These are phyloP conservation scores for Cheirogaleus major DNA, from an alignment of 2,797 vertebrate genomes.

Conservation along the genomic window DNA sequence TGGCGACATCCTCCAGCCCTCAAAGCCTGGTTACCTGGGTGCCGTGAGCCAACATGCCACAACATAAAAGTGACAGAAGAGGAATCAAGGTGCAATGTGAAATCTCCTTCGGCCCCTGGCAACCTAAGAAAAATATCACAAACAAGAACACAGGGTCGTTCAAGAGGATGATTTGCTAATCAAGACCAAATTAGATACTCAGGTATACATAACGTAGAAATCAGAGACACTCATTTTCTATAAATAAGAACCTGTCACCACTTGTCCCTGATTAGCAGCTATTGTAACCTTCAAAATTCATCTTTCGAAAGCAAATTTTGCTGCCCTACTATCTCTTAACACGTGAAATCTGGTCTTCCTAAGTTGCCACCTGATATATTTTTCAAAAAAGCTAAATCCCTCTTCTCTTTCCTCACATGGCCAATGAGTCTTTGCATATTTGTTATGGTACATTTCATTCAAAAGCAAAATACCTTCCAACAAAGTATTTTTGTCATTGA, in stretches of 20 bases:
- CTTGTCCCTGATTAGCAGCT: slow-evolving; percentile 40
- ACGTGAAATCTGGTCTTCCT: background rate
- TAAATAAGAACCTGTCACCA: background rate
- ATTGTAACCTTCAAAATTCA: background rate
- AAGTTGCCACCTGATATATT: background rate
- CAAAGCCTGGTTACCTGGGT: background rate
- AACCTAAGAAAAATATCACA: background rate
- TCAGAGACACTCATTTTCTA: background rate
- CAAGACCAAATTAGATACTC: background rate
- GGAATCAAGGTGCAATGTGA: background rate
- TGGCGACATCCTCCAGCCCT: background rate
- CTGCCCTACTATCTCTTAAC: background rate
- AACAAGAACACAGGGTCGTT: background rate
- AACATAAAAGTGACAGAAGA: background rate
- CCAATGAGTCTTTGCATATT: background rate
- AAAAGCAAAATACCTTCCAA: background rate
- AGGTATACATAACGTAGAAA: background rate
- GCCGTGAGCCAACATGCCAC: background rate
- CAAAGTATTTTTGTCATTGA: background rate
- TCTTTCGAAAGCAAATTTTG: background rate
- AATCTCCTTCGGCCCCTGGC: background rate
- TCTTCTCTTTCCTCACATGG: background rate
- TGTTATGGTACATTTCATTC: background rate
- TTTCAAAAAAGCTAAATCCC: slow-evolving; percentile 35
- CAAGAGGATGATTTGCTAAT: background rate